These are phyloP conservation scores for Ectropis crepuscularia DNA, from an alignment of 2,888 invertebrate genomes.

Conservation along the genomic window DNA sequence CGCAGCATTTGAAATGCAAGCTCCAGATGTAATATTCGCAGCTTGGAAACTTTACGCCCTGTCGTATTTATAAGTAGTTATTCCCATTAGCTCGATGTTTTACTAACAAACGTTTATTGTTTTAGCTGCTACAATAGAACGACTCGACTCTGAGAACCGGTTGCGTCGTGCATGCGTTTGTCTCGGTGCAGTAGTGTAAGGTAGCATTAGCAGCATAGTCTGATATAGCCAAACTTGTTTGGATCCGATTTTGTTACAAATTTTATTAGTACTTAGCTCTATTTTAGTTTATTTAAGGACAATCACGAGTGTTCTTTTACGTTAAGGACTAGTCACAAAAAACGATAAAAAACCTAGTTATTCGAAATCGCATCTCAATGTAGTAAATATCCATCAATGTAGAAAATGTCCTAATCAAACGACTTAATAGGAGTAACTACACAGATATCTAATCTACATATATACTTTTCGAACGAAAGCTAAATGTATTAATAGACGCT, in stretches of 20 bases:
- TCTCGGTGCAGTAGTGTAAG: constrained; percentile 55
- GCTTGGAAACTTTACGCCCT: not conserved
- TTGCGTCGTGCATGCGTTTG: constrained; percentile 73
- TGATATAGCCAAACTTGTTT: constrained; percentile 54
- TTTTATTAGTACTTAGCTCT: constrained; percentile 29
- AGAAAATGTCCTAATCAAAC: too few species aligned
- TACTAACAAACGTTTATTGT: constrained; percentile 69
- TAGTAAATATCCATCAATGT: too few species aligned
- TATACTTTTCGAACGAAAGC: too few species aligned
- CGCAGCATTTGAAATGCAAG: not conserved
- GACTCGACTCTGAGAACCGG: constrained; percentile 88
- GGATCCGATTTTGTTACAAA: constrained; percentile 44
- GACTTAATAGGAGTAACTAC: too few species aligned
- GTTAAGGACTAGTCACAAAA: not conserved
- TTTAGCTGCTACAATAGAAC: constrained; percentile 94
- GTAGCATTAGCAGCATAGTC: constrained; percentile 59
- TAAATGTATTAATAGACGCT: too few species aligned
- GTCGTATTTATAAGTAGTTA: not conserved
- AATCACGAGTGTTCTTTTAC: not conserved
- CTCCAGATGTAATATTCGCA: not conserved
- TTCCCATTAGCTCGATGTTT: constrained; percentile 33
- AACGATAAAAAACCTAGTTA: too few species aligned
- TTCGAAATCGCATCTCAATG: too few species aligned
- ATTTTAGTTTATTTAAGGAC: not conserved
- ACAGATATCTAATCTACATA: too few species aligned